Base-by-base conservation (phyloP, 1,140 invertebrate genomes). In the Nasonia longicornis region DNA sequence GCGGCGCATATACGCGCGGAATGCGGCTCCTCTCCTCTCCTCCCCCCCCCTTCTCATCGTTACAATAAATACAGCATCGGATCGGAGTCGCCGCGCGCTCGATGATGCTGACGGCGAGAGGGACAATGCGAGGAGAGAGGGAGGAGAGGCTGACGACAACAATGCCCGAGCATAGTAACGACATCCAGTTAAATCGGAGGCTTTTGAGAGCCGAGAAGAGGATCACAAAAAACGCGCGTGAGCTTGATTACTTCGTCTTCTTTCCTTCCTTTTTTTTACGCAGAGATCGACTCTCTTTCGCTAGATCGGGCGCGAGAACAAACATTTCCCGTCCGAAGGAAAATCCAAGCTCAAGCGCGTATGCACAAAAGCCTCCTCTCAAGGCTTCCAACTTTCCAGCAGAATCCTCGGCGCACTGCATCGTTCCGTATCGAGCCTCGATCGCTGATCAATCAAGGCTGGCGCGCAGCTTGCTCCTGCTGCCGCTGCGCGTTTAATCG, bases 41-140 rank as follows among this genome's bases (percentile, higher is more conserved):
- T 26, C 77, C 66, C 75, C 66, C 78, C 29, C 80, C 52, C 45
- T 58, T 35, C 63, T 80, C 82, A 79, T 85, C 85, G 88, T 89
- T 89, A 88, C 89, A 89, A 89, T 89, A 89, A 89, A 89, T 89
- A 88, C 87, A 88, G 86, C 86, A 87, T 89, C 84, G 84, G 81
- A 82, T 84, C 85, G 84, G 85, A 84, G 84, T 38, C 42, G 84
- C 45, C 42, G 45, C 84, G 38, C 84, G 74, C 52, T 12, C 63
- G 82, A 79, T 79, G 79, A 78, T 80, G 83, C 82, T 74, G 52
- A 81, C 79, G 20, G 38, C 78, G n/a, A 70, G 69, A 22, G 48
- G 48, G 16, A 52, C 14, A 52, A 52, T 14, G 16, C 14, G 69
- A 72, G 29, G 75, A 72, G 83, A 82, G 81, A 58, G 73, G 29